Evolutionary conservation across 2,888 invertebrate species (phyloP).

Genomic region (Mimachlamys varia): DNA sequence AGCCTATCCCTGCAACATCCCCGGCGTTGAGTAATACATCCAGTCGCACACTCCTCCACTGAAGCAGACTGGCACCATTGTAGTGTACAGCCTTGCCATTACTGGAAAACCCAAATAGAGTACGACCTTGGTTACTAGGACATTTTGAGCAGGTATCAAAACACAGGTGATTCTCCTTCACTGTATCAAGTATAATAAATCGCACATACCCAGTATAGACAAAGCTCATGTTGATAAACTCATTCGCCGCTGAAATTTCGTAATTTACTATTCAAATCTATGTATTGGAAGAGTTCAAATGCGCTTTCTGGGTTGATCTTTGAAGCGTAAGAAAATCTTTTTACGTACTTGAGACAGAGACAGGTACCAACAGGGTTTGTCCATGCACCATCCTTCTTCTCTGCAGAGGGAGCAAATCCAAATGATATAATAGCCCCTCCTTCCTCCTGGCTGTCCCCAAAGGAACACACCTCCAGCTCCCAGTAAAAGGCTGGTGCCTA

Average conservation of each 20-base stretch:
- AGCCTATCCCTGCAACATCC: conserved; percentile 80
- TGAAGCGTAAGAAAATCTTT: neutral
- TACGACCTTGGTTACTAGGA: neutral
- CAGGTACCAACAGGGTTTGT: conserved; percentile 80
- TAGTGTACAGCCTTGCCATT: conserved; percentile 81
- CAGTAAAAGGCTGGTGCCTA: conserved; percentile 81
- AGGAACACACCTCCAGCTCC: conserved; percentile 79
- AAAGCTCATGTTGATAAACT: too few species aligned
- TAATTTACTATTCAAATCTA: too few species aligned
- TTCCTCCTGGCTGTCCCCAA: conserved; percentile 79
- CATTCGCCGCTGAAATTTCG: too few species aligned
- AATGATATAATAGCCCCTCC: conserved; percentile 79
- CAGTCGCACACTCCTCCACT: conserved; percentile 80
- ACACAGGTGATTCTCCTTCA: too few species aligned
- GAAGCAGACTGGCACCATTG: conserved; percentile 80
- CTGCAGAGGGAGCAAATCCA: conserved; percentile 80
- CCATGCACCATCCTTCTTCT: conserved; percentile 80
- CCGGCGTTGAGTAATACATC: conserved; percentile 78
- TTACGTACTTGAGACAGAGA: conserved; percentile 78
- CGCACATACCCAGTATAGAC: too few species aligned
- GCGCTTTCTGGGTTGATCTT: too few species aligned
- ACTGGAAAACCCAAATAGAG: conserved; percentile 58
- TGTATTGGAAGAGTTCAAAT: too few species aligned
- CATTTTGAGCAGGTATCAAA: too few species aligned
- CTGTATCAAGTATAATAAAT: too few species aligned